These are phyloP conservation scores for Onychostoma macrolepis DNA, from an alignment of 2,113 vertebrate genomes.

Conservation along the genomic window DNA sequence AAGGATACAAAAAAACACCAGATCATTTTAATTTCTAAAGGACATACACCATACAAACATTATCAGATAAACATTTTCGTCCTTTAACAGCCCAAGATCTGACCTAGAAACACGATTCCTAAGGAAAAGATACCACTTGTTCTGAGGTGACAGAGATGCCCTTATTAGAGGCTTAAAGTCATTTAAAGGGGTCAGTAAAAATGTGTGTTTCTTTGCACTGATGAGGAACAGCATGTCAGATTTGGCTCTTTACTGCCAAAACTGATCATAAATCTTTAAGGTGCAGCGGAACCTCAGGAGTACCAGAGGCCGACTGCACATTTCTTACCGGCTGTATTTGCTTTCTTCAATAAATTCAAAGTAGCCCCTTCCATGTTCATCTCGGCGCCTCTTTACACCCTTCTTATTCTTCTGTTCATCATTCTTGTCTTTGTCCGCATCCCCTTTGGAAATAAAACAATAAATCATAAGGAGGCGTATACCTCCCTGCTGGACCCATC, in stretches of 20 bases:
- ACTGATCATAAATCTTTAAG: conserved; percentile 67
- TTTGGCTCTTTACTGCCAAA: conserved; percentile 81
- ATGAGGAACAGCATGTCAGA: conserved; percentile 64
- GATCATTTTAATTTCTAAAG: neutral
- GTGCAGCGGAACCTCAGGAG: conserved; percentile 77
- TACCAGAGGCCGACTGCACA: conserved; percentile 81
- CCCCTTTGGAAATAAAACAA: conserved; percentile 88
- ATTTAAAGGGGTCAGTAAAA: conserved; percentile 34
- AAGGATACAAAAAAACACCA: neutral
- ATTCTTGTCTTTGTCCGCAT: conserved; percentile 92
- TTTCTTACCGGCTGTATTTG: conserved; percentile 97
- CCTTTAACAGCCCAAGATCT: neutral
- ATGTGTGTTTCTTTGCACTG: conserved; percentile 61
- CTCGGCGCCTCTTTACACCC: conserved; percentile 96
- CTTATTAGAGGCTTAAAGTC: neutral
- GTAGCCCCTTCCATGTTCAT: conserved; percentile 98
- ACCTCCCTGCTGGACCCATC: conserved; percentile 70
- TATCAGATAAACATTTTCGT: neutral
- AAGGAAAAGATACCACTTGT: neutral
- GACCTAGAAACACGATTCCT: neutral
- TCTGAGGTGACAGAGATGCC: neutral
- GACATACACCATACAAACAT: neutral
- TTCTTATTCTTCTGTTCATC: conserved; percentile 97
- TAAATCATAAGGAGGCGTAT: conserved; percentile 79
- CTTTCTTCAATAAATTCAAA: conserved; percentile 99